Conservation (phyloP, 2,113 vertebrate genomes). For the Nannobrachium achirus region DNA sequence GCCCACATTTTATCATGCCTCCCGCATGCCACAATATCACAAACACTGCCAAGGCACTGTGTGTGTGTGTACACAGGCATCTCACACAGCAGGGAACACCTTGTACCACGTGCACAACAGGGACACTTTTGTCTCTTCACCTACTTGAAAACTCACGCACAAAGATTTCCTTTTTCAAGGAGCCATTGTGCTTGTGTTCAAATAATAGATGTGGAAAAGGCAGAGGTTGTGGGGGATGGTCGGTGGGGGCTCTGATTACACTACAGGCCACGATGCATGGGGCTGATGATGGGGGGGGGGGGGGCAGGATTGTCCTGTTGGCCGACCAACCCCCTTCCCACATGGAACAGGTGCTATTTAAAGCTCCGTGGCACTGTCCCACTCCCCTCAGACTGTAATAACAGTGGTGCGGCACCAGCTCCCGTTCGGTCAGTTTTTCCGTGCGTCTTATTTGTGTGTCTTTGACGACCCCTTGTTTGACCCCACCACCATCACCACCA, state of each 20-base stretch:
- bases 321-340: conserved; percentile 1
- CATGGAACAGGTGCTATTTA: conserved; percentile 56
- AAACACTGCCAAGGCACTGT: conserved; percentile 16
- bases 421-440: background rate
- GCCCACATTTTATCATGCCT: background rate
- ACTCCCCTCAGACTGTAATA: background rate
- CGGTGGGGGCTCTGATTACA: conserved; percentile 56
- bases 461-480: background rate
- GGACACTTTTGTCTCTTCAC: background rate
- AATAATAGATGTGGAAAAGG: conserved; percentile 16
- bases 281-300: conserved; percentile 10
- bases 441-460: conserved; percentile 16
- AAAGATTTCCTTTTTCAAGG: conserved; percentile 19
- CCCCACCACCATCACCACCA: too few relatives aligned
- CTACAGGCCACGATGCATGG: conserved; percentile 56
- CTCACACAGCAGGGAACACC: conserved; percentile 7
- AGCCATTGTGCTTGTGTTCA: conserved; percentile 28
- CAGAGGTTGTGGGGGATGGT: background rate
- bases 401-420: background rate
- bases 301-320: conserved; percentile 36
- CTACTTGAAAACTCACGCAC: background rate
- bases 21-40: conserved; percentile 1
- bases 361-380: conserved; percentile 43
- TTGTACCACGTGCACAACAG: conserved; percentile 17
- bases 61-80: conserved; percentile 12